phyloP scores from a whole-genome alignment of 1,140 invertebrate genomes.

The Himalopsyche phryganea region DNA sequence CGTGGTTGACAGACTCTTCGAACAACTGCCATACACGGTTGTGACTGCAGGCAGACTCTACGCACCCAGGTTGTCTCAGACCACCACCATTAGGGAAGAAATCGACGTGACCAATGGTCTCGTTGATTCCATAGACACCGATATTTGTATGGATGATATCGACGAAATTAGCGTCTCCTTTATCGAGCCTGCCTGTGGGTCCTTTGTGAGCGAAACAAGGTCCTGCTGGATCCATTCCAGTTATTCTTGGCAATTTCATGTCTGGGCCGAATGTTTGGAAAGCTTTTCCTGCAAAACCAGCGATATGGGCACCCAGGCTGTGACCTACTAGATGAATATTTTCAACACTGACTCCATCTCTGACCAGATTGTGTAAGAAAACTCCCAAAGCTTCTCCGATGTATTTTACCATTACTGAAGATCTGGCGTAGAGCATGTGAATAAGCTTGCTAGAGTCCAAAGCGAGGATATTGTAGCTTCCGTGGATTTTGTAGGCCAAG shows the following conservation, averaged over 20 bases:
- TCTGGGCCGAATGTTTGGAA: slow-evolving; percentile 7
- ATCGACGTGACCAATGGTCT: slow-evolving; percentile 54
- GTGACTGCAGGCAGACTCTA: slow-evolving; percentile 59
- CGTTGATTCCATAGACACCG: slow-evolving; percentile 47
- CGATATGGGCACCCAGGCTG: slow-evolving; percentile 27
- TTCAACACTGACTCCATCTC: not conserved
- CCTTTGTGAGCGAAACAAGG: slow-evolving; percentile 60
- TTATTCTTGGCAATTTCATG: slow-evolving; percentile 48
- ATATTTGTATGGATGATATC: slow-evolving; percentile 70
- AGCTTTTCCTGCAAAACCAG: slow-evolving; percentile 24
- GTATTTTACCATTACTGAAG: slow-evolving; percentile 14
- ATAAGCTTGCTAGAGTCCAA: slow-evolving; percentile 24
- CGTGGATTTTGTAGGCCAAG: slow-evolving; percentile 36
- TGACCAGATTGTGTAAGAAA: slow-evolving; percentile 6
- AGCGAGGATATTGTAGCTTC: slow-evolving; percentile 33
- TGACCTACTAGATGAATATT: slow-evolving; percentile 23
- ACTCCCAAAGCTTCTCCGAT: slow-evolving; percentile 21
- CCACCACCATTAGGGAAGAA: slow-evolving; percentile 64
- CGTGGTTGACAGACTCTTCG: slow-evolving; percentile 54
- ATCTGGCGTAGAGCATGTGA: slow-evolving; percentile 12
- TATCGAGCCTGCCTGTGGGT: slow-evolving; percentile 54
- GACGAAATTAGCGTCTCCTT: slow-evolving; percentile 65
- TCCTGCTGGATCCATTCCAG: slow-evolving; percentile 68
- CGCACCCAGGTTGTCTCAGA: slow-evolving; percentile 60
- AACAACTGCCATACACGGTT: slow-evolving; percentile 57